Evolutionary conservation across 2,797 vertebrate species (phyloP).

Genomic region (Sebastes flavidus): DNA sequence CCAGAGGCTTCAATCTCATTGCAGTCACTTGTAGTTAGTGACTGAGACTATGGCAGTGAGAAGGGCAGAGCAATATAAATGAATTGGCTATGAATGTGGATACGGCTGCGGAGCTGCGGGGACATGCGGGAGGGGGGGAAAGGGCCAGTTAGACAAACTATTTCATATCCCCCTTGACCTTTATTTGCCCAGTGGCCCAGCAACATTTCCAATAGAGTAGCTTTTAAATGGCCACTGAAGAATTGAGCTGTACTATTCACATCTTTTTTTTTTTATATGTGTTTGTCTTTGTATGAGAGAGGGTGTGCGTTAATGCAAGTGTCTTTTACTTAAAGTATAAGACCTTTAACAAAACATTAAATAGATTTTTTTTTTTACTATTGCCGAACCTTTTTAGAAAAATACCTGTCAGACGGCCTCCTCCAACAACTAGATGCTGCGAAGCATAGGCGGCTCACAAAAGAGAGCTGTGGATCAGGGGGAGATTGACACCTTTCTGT

Average conservation of each 20-base stretch:
- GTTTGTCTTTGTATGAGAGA: conserved; percentile 26
- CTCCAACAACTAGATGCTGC: conserved; percentile 22
- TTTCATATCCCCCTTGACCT: conserved; percentile 83
- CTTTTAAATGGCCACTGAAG: conserved; percentile 78
- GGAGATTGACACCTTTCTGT: conserved; percentile 79
- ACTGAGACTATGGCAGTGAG: conserved; percentile 68
- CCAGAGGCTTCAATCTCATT: conserved; percentile 81
- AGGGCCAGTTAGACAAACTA: conserved; percentile 79
- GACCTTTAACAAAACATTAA: conserved; percentile 52
- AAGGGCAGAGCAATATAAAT: conserved; percentile 80
- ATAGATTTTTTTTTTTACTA: conserved; percentile 55
- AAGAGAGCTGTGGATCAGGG: conserved; percentile 65
- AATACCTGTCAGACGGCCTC: conserved; percentile 42
- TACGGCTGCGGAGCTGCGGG: conserved; percentile 59
- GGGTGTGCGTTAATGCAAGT: conserved; percentile 1
- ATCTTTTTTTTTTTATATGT: conserved; percentile 19
- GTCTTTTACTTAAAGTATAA: conserved; percentile 32
- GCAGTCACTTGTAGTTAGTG: conserved; percentile 82
- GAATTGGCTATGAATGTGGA: conserved; percentile 79
- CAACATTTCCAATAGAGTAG: conserved; percentile 73
- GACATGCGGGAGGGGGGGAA: conserved; percentile 49
- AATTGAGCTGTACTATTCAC: conserved; percentile 62
- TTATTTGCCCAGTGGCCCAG: conserved; percentile 81
- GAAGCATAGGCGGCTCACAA: conserved; percentile 50
- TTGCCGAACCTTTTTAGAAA: conserved; percentile 48